Evolutionary conservation across 2,888 invertebrate genomes (phyloP).

Genomic region (Acanthosepion lycidas): DNA sequence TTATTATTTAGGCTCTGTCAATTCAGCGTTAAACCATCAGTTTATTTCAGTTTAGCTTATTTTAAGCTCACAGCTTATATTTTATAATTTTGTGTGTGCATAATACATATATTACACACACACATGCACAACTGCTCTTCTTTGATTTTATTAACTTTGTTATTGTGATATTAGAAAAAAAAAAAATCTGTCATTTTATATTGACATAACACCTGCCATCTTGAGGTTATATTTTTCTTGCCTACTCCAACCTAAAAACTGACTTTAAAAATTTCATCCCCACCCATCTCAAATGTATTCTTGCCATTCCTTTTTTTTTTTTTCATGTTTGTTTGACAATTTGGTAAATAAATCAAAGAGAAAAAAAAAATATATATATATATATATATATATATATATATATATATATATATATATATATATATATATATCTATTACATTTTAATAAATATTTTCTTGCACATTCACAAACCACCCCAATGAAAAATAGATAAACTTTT

Average conservation of each 20-base stretch:
- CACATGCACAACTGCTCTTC: too few species aligned
- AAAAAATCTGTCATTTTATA: not conserved
- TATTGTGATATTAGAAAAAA: not conserved
- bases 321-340: not conserved
- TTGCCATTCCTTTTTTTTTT: not conserved
- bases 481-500: not conserved
- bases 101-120: too few species aligned
- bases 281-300: not conserved
- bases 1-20: too few species aligned
- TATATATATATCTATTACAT: not conserved
- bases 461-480: not conserved
- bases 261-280: not conserved
- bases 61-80: too few species aligned
- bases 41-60: too few species aligned
- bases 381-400: not conserved
- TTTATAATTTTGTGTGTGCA: too few species aligned
- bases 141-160: too few species aligned
- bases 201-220: constrained; percentile 8
- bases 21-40: too few species aligned
- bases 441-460: not conserved
- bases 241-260: not conserved
- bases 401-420: not conserved
- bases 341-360: not conserved
- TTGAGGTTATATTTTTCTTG: not conserved
- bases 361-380: not conserved